phyloP scores from a whole-genome alignment of 2,888 invertebrate species.

The Scelioninae gen. 1 region DNA sequence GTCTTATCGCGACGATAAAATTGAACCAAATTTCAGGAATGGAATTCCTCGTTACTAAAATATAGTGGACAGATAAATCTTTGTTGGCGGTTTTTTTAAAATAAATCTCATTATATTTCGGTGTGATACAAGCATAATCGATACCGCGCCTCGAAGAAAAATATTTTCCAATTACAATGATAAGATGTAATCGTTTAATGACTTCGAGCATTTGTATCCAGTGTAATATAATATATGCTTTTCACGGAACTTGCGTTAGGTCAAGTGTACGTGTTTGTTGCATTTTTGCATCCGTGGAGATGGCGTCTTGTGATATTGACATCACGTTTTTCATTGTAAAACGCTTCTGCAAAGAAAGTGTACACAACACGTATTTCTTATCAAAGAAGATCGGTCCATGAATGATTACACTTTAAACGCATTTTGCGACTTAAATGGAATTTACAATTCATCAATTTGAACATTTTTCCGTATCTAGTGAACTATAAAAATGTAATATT shows the following conservation, averaged over 20 bases:
- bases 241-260: constrained; percentile 41
- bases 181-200: constrained; percentile 54
- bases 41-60: constrained; percentile 8
- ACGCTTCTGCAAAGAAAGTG: constrained; percentile 21
- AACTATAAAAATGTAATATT: background rate
- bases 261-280: constrained; percentile 40
- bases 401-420: constrained; percentile 8
- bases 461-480: background rate
- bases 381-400: constrained; percentile 21
- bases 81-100: constrained; percentile 30
- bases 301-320: constrained; percentile 36
- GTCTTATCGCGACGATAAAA: constrained; percentile 25
- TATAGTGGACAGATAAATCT: constrained; percentile 15
- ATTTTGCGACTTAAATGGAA: constrained; percentile 17
- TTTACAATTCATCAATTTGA: constrained; percentile 13
- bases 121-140: constrained; percentile 12
- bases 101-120: constrained; percentile 30
- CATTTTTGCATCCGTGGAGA: constrained; percentile 33
- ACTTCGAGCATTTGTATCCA: constrained; percentile 30
- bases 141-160: constrained; percentile 31
- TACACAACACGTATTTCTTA: constrained; percentile 24
- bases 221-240: constrained; percentile 4
- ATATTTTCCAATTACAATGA: constrained; percentile 45
- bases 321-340: constrained; percentile 37
- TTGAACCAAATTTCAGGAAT: constrained; percentile 34